Base-by-base conservation (phyloP, 2,113 vertebrate genomes). In the Etheostoma spectabile region DNA sequence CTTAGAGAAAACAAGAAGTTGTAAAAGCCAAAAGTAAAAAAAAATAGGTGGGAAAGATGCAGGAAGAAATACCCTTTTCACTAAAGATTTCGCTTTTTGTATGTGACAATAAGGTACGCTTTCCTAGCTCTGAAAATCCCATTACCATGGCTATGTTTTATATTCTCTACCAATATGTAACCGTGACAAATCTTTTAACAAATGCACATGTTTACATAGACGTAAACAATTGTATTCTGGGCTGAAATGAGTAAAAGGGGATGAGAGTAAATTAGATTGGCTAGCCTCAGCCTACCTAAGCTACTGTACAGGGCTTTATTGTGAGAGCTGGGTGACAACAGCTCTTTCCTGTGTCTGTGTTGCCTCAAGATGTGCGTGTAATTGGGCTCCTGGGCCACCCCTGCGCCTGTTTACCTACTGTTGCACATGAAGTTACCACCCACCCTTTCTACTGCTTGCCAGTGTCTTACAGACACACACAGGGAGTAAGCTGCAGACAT, bases 341-440 rank as follows among this genome's bases (percentile, higher is more conserved):
- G 78, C 57, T 63, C 72, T 57, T 85, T 85, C 85, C 79, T 71
- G 77, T 66, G 83, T 86, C 91, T 92, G 84, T 81, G 75, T 87
- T 88, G 64, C 72, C 79, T 90, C 85, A 86, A 86, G 86, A 84
- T 79, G 71, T 83, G 74, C 16, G 66, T 85, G 78, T 88, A 91
- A 85, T 89, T 90, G 85, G 84, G 77, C 84, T 92, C 75, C 74
- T 68, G 82, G 90, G 86, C 90, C 89, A 89, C 88, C 86, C 86
- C 65, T 79, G 69, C 88, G 86, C 76, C 76, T 91, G 89, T 92
- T 90, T 91, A 87, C 86, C 87, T 80, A 84, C 71, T 86, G 77
- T 46, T 80, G 75, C 72, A 81, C 72, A 87, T 77, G 57, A 86
- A 80, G 78, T 87, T 84, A 88, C 85, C 77, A 61, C 77, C 79